Percentiles rank a stretch among this genome's conserved stretches.
Evolutionary conservation across 2,797 vertebrate species (phyloP).

Genomic region (Ciconia nigra): DNA sequence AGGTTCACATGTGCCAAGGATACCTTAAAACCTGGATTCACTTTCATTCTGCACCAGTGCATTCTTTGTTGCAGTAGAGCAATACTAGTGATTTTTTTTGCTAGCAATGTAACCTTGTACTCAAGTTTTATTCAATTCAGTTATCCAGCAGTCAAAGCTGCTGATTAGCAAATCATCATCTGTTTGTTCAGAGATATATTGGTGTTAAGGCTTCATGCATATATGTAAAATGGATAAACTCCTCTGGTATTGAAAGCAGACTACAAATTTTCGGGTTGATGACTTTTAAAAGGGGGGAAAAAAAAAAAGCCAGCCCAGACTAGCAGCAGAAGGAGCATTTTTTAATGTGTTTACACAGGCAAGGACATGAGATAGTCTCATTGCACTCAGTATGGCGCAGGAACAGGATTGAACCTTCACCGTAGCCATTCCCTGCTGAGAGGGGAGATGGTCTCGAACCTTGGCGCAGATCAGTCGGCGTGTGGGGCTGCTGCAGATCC

Average conservation of each 20-base stretch:
- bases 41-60: neutral
- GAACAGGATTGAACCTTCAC: neutral
- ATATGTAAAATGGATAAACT: neutral
- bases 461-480: too few relatives aligned
- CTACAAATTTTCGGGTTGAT: too few relatives aligned
- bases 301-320: neutral
- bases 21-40: neutral
- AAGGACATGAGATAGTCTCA: neutral
- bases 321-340: neutral
- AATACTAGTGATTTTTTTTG: neutral
- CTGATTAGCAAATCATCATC: too few relatives aligned
- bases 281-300: neutral
- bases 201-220: neutral
- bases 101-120: neutral
- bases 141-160: neutral
- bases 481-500: neutral
- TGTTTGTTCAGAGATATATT: too few relatives aligned
- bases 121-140: neutral
- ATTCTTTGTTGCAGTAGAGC: neutral
- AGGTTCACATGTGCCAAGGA: neutral
- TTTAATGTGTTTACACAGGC: neutral
- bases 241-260: neutral
- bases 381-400: accelerated
- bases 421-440: accelerated
- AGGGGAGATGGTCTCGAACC: neutral